Conservation (phyloP, 2,888 invertebrate species). For the Luffia ferchaultella region DNA sequence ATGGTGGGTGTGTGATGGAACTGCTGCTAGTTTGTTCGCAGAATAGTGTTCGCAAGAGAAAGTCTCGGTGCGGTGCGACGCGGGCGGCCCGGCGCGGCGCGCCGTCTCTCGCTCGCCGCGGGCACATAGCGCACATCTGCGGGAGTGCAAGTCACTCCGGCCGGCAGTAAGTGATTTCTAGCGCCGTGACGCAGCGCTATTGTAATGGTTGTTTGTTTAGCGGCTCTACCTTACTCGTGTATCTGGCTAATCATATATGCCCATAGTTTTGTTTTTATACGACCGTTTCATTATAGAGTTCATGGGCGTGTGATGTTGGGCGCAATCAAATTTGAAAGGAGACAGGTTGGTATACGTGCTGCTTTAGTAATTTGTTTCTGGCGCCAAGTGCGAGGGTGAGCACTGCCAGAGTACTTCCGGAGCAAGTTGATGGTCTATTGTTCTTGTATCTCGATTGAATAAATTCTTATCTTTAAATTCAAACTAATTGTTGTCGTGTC, state of each 20-base stretch:
- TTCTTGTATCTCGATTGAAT: no score
- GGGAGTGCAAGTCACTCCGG: conserved; percentile 58
- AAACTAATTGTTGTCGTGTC: no score
- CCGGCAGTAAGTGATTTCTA: conserved; percentile 63
- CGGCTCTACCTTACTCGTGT: conserved; percentile 64
- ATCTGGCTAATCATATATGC: conserved; percentile 65
- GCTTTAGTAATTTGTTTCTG: conserved; percentile 51
- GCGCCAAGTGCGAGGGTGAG: conserved; percentile 38
- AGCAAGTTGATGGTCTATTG: neutral
- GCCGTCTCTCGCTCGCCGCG: conserved; percentile 18
- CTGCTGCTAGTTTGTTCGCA: no score
- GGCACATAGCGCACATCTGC: conserved; percentile 43
- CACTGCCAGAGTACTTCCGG: conserved; percentile 3
- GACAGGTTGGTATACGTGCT: conserved; percentile 51
- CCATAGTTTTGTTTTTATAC: conserved; percentile 64
- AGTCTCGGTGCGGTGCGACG: no score
- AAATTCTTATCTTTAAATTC: no score
- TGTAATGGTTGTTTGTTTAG: conserved; percentile 65
- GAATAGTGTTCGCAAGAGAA: no score
- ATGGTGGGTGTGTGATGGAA: no score
- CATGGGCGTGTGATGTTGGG: conserved; percentile 63
- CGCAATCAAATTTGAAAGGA: conserved; percentile 63
- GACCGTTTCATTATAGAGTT: conserved; percentile 62
- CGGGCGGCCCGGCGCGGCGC: no score
- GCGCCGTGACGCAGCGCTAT: conserved; percentile 57